Evolutionary conservation across 2,888 invertebrate species (phyloP).

Genomic region (Chymomyza fuscimana): DNA sequence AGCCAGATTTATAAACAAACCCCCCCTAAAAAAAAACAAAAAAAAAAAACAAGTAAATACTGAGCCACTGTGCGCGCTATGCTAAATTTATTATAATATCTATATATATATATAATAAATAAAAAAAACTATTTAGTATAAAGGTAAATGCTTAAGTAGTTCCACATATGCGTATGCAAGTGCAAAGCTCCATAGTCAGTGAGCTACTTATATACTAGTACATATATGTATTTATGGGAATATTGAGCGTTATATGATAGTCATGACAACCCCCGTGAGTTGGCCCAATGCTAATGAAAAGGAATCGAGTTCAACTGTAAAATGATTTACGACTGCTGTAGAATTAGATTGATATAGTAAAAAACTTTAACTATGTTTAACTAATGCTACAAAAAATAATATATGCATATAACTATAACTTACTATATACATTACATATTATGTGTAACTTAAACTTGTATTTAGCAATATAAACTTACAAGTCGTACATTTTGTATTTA

Average conservation of each 20-base stretch:
- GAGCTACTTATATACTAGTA: constrained; percentile 8
- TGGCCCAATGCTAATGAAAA: constrained; percentile 31
- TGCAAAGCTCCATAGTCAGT: not conserved
- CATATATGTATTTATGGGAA: constrained; percentile 25
- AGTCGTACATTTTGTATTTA: constrained; percentile 57
- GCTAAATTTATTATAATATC: constrained; percentile 37
- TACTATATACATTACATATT: not conserved
- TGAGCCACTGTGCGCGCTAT: constrained; percentile 24
- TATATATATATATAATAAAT: constrained; percentile 14
- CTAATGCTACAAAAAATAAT: constrained; percentile 20
- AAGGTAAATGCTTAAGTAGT: constrained; percentile 59
- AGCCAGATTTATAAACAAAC: too few relatives aligned
- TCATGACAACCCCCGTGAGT: constrained; percentile 48
- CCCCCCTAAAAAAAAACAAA: not conserved
- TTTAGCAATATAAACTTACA: constrained; percentile 37
- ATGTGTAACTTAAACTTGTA: constrained; percentile 30
- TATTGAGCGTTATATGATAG: constrained; percentile 70
- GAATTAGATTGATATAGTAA: constrained; percentile 47
- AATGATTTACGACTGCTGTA: constrained; percentile 71
- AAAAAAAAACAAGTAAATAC: not conserved
- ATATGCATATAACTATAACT: constrained; percentile 31
- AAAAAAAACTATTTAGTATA: constrained; percentile 30
- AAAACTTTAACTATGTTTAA: constrained; percentile 61
- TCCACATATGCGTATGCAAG: constrained; percentile 5
- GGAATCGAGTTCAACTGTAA: constrained; percentile 56